Conservation (phyloP, 2,113 vertebrate genomes). For the Mesembrinibis cayennensis region DNA sequence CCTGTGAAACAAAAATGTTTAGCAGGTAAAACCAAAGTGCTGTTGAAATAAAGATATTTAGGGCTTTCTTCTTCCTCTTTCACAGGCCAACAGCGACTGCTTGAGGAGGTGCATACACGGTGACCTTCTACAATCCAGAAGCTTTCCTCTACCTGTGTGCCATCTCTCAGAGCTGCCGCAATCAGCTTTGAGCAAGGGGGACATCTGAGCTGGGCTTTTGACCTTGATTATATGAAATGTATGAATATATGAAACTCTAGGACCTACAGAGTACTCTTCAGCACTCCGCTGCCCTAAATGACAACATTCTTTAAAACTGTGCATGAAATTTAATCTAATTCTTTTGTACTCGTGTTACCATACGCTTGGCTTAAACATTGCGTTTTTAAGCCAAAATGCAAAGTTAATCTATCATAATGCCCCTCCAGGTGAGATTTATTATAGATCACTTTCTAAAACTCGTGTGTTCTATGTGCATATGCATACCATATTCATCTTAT, state of each 20-base stretch:
- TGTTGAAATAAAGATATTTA: neutral
- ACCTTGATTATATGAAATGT: neutral
- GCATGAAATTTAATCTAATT: slow-evolving; percentile 67
- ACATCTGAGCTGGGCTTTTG: neutral
- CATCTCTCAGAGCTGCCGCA: neutral
- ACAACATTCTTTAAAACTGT: slow-evolving; percentile 65
- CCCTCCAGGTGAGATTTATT: slow-evolving; percentile 76
- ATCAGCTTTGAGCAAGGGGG: neutral
- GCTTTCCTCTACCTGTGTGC: neutral
- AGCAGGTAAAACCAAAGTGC: neutral
- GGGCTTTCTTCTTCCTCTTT: neutral
- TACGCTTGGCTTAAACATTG: slow-evolving; percentile 47
- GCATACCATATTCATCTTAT: slow-evolving; percentile 66
- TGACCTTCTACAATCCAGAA: neutral
- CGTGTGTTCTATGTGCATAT: slow-evolving; percentile 45
- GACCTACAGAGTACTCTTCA: slow-evolving; percentile 10
- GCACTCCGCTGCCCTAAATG: neutral
- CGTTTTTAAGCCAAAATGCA: slow-evolving; percentile 63
- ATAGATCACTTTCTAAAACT: slow-evolving; percentile 64
- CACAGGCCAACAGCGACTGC: neutral
- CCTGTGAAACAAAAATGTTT: neutral
- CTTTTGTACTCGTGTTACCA: slow-evolving; percentile 63
- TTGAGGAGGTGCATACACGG: rapidly evolving
- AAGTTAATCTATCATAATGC: slow-evolving; percentile 65
- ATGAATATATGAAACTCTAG: neutral